These are phyloP conservation scores for Sycophila texana DNA, from an alignment of 2,888 invertebrate species.

Conservation along the genomic window DNA sequence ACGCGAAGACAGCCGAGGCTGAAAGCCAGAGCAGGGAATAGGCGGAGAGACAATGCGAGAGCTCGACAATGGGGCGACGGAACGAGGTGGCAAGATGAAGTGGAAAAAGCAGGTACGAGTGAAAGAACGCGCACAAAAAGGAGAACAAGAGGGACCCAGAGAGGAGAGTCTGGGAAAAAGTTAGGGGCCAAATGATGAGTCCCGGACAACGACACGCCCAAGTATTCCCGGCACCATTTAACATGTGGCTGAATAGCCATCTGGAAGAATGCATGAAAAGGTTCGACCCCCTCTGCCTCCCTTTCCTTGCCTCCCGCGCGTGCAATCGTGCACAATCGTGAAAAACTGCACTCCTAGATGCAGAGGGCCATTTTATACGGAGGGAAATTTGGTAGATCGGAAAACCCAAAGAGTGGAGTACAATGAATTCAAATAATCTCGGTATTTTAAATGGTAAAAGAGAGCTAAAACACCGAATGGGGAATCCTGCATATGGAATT, in stretches of 20 bases:
- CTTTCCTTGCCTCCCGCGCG: neutral
- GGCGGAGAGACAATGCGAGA: conserved; percentile 48
- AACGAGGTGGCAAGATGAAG: conserved; percentile 57
- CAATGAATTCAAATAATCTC: neutral
- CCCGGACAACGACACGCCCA: conserved; percentile 54
- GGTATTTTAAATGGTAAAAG: neutral
- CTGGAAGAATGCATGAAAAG: conserved; percentile 64
- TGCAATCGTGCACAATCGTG: neutral
- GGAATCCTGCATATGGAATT: no score
- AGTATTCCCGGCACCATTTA: conserved; percentile 65
- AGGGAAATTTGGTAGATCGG: neutral
- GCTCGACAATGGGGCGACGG: conserved; percentile 53
- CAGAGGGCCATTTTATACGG: neutral
- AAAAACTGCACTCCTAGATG: neutral
- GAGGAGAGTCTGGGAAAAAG: conserved; percentile 49
- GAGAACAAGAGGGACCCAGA: conserved; percentile 1
- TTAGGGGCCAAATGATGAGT: conserved; percentile 67
- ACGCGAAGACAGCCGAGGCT: conserved; percentile 3
- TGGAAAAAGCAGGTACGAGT: conserved; percentile 53
- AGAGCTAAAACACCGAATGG: no score
- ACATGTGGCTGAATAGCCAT: conserved; percentile 70
- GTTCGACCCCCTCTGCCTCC: neutral
- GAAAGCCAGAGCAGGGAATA: conserved; percentile 14
- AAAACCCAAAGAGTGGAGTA: neutral
- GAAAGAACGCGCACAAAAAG: conserved; percentile 44